These are phyloP conservation scores for Limnothrissa miodon DNA, from an alignment of 2,113 vertebrate species.

Conservation along the genomic window DNA sequence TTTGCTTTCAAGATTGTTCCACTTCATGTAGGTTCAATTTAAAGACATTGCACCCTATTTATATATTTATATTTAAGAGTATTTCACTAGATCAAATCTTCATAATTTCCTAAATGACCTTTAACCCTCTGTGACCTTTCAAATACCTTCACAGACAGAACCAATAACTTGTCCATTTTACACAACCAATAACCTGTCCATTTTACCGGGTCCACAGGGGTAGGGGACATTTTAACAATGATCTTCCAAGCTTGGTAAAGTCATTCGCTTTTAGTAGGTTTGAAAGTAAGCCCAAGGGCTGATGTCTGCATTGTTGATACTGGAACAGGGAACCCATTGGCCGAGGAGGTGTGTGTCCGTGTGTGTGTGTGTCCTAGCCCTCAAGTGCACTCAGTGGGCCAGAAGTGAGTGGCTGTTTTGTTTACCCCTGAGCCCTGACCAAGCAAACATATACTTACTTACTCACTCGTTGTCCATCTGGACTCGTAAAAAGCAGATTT, in stretches of 20 bases:
- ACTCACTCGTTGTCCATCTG: neutral
- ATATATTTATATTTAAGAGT: no score
- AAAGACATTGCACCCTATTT: neutral
- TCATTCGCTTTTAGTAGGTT: neutral
- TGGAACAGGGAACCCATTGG: neutral
- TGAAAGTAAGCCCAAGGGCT: neutral
- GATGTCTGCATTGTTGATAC: neutral
- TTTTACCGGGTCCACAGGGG: neutral
- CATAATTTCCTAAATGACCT: neutral
- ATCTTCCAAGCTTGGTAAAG: neutral
- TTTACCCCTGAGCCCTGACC: neutral
- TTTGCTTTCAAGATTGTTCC: neutral
- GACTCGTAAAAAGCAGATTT: constrained; percentile 14
- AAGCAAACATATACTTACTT: neutral
- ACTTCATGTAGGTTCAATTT: neutral
- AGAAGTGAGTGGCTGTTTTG: neutral
- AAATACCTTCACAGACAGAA: neutral
- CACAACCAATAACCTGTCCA: neutral
- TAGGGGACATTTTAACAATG: neutral
- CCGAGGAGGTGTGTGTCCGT: neutral
- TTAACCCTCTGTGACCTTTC: neutral
- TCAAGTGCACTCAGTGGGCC: neutral
- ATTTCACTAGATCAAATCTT: neutral
- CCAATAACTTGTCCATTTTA: neutral
- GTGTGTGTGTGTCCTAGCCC: neutral